Base-by-base conservation (phyloP, 2,888 invertebrate species). In the Cryptocheilus praepositus region DNA sequence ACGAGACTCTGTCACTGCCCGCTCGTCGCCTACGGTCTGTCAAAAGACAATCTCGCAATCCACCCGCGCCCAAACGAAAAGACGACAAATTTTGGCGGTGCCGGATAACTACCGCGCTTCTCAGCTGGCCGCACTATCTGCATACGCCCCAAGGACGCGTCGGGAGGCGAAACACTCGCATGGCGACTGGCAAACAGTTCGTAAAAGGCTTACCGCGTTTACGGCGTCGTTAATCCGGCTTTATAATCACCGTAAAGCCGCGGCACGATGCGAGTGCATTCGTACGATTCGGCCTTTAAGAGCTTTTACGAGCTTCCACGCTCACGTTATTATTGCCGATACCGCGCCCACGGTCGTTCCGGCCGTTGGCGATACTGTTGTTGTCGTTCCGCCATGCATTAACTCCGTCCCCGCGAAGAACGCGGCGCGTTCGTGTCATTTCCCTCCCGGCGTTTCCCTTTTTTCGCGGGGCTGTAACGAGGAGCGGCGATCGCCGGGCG, bases 161-260 rank as follows among this genome's bases (percentile, higher is more conserved):
- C 22, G 45, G 52, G 45, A 54, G 22, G n/a, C 25, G 21, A 4
- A 18, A 51, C 25, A 43, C 13, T 43, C 19, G 52, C 22, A 45
- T 53, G 46, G 22, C 18, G 56, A 36, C 61, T 22, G 65, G 52
- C 62, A 59, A 66, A 76, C 67, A 73, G 62, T 74, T 72, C 71
- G 61, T 64, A 67, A 77, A 76, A 74, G 71, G 60, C 58, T 71
- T 65, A 60, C 61, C 66, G 69, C 72, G 67, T 78, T 78, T 76
- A 79, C 64, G 62, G 62, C 70, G 66, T 66, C 76, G 74, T 78
- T 78, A 79, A 76, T 79, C 64, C 77, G 64, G 58, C 64, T 72
- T 72, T 74, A 74, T 66, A 80, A 79, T 79, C 71, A 68, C 67
- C 69, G 76, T 70, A 65, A 70, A 69, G 57, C 71, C 51, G 13